Evolutionary conservation across 2,888 invertebrate species (phyloP).

Genomic region (Andrena bicolor): DNA sequence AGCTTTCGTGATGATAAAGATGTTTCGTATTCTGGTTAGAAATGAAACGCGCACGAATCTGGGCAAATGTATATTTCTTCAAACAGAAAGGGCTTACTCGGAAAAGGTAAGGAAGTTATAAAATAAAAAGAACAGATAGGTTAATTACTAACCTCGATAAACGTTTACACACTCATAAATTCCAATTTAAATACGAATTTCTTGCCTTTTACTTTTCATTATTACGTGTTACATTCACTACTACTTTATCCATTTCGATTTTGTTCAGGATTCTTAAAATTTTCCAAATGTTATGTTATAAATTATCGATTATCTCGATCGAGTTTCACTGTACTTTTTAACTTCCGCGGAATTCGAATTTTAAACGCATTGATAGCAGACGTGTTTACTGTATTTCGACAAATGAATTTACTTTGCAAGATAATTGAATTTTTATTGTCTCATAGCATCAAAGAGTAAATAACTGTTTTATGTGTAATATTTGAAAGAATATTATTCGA

Average conservation of each 20-base stretch:
- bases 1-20: not conserved
- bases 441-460: no score
- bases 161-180: not conserved
- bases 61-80: slow-evolving; percentile 7
- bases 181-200: not conserved
- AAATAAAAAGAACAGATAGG: not conserved
- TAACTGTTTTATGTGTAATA: not conserved
- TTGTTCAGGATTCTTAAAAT: not conserved
- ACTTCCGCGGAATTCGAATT: not conserved
- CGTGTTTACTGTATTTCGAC: not conserved
- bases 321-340: not conserved
- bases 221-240: not conserved
- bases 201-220: not conserved
- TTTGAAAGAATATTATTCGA: not conserved
- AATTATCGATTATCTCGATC: not conserved
- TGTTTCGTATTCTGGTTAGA: slow-evolving; percentile 23
- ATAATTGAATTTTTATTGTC: not conserved
- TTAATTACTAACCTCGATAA: slow-evolving; percentile 12
- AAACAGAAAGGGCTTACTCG: slow-evolving; percentile 10
- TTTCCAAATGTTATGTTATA: not conserved
- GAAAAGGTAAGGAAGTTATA: slow-evolving; percentile 31
- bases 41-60: not conserved
- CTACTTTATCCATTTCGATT: not conserved
- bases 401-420: not conserved
- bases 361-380: not conserved